phyloP scores from a whole-genome alignment of 2,888 invertebrate species.

The Catocala sponsa region DNA sequence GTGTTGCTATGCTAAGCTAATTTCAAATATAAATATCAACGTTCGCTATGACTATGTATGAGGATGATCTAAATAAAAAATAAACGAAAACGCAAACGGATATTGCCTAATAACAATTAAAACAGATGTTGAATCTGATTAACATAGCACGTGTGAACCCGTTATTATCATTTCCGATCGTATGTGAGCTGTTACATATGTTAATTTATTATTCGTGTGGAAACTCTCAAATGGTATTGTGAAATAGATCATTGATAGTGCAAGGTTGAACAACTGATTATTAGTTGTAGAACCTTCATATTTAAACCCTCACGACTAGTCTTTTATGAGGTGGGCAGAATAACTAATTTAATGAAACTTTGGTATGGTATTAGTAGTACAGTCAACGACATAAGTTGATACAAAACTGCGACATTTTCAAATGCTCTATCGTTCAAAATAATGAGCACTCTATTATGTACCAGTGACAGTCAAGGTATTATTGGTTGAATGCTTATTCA shows the following conservation, averaged over 20 bases:
- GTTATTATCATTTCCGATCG: constrained; percentile 27
- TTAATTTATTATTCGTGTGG: constrained; percentile 47
- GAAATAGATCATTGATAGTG: constrained; percentile 50
- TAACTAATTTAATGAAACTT: neutral
- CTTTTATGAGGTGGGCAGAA: neutral
- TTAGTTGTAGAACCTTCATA: constrained; percentile 19
- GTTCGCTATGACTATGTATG: too few species aligned
- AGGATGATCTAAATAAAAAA: constrained; percentile 47
- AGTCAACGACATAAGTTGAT: too few species aligned
- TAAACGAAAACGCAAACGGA: constrained; percentile 11
- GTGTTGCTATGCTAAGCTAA: too few species aligned
- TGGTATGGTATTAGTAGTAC: too few species aligned
- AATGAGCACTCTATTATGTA: too few species aligned
- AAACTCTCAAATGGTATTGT: constrained; percentile 42
- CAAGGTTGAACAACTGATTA: constrained; percentile 50
- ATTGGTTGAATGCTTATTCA: too few species aligned
- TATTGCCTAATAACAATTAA: constrained; percentile 31
- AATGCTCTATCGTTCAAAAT: too few species aligned
- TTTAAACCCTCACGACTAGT: constrained; percentile 1
- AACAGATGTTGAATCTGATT: constrained; percentile 24
- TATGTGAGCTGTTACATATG: constrained; percentile 21
- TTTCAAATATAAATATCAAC: too few species aligned
- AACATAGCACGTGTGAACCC: constrained; percentile 24
- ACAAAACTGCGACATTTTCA: too few species aligned
- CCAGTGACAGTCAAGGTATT: too few species aligned